Conservation (phyloP, 2,888 invertebrate species). For the Troides oblongomaculatus region DNA sequence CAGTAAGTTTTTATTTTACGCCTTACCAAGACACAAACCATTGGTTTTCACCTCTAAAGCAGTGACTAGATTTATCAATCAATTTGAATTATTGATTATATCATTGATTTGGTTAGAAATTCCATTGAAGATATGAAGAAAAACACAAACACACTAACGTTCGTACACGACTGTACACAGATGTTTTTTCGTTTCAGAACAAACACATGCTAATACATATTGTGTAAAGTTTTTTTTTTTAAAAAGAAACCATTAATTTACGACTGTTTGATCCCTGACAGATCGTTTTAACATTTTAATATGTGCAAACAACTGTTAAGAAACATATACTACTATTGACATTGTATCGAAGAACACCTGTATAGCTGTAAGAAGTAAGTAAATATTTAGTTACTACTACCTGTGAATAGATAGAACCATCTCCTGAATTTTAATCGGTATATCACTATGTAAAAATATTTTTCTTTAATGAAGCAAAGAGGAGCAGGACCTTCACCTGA, state of each 20-base stretch:
- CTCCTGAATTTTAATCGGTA: too few relatives aligned
- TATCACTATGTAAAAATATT: too few relatives aligned
- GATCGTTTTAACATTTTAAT: conserved; percentile 29
- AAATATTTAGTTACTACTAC: too few relatives aligned
- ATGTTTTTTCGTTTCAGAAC: conserved; percentile 48
- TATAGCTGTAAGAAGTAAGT: too few relatives aligned
- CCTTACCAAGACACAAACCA: conserved; percentile 12
- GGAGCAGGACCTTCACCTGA: too few relatives aligned
- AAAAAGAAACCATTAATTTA: conserved; percentile 50
- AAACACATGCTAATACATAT: conserved; percentile 52
- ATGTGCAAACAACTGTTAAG: conserved; percentile 22
- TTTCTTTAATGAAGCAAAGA: too few relatives aligned
- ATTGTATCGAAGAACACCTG: too few relatives aligned
- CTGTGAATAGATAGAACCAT: too few relatives aligned
- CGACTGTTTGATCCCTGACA: conserved; percentile 44
- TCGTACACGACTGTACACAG: conserved; percentile 45
- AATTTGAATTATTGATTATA: too few relatives aligned
- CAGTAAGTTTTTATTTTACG: conserved; percentile 4
- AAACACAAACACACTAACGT: conserved; percentile 12
- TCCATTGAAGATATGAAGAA: too few relatives aligned
- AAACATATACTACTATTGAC: too few relatives aligned
- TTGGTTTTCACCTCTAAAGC: not conserved
- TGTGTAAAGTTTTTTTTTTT: conserved; percentile 47
- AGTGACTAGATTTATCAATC: not conserved
- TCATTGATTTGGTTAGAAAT: too few relatives aligned